Evolutionary conservation across 2,113 vertebrate species (phyloP).

Genomic region (Protobothrops flavoviridis): DNA sequence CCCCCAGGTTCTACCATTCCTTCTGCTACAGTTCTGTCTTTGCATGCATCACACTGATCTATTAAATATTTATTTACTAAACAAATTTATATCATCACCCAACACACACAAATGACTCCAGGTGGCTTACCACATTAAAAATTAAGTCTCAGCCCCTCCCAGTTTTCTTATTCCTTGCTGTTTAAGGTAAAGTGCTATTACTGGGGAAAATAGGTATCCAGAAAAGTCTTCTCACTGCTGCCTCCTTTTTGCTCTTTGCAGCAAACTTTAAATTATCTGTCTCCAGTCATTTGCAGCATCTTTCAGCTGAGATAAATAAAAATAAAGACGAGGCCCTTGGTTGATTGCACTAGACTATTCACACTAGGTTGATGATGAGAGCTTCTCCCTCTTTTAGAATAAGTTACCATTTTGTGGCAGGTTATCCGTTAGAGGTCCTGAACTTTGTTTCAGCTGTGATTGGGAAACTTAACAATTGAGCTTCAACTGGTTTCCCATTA

Average conservation of each 20-base stretch:
- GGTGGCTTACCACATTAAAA: neutral
- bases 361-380: constrained; percentile 6
- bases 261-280: constrained; percentile 32
- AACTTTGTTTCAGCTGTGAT: constrained; percentile 22
- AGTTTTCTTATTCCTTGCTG: neutral
- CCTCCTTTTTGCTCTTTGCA: neutral
- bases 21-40: neutral
- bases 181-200: neutral
- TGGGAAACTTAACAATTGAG: neutral
- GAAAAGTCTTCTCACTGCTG: neutral
- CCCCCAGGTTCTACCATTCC: neutral
- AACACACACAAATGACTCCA: neutral
- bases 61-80: neutral
- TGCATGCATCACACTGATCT: neutral
- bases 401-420: neutral
- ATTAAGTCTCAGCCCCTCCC: neutral
- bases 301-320: constrained; percentile 41
- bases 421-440: constrained; percentile 39
- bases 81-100: neutral
- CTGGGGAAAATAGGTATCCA: neutral
- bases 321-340: neutral
- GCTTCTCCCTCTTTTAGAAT: constrained; percentile 24
- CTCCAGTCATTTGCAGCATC: constrained; percentile 24
- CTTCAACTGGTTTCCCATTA: neutral
- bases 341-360: neutral